phyloP scores from a whole-genome alignment of 1,140 invertebrate species.

The Papilio dardanus region DNA sequence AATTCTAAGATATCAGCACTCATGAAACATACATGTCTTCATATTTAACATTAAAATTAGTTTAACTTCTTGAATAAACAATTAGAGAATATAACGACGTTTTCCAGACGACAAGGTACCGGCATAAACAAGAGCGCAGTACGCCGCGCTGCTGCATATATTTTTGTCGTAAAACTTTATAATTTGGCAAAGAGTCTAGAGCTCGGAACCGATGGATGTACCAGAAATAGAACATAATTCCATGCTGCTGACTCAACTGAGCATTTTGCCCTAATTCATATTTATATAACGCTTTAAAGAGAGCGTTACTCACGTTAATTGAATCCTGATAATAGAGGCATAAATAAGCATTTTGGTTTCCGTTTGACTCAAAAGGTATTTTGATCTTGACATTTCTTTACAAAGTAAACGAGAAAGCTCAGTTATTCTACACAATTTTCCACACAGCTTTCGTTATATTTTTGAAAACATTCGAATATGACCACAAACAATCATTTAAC shows the following conservation, averaged over 20 bases:
- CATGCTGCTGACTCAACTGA: slow-evolving; percentile 63
- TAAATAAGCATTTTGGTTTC: slow-evolving; percentile 3
- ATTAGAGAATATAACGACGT: not conserved
- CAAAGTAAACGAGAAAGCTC: not conserved
- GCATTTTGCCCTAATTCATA: slow-evolving; percentile 55
- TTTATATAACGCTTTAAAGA: slow-evolving; percentile 45
- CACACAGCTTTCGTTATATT: no score
- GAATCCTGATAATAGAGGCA: not conserved
- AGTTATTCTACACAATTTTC: not conserved
- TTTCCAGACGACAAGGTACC: not conserved
- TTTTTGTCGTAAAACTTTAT: slow-evolving; percentile 76
- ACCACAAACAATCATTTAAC: not conserved
- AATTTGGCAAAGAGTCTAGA: slow-evolving; percentile 75
- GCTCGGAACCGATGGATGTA: slow-evolving; percentile 60
- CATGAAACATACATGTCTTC: not conserved
- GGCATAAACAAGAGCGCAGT: slow-evolving; percentile 35
- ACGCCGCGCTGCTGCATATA: slow-evolving; percentile 53
- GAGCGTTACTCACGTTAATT: slow-evolving; percentile 24
- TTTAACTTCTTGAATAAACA: not conserved
- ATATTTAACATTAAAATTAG: not conserved
- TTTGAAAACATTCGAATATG: not conserved
- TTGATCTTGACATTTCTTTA: not conserved
- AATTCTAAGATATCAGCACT: not conserved
- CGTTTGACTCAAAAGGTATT: not conserved
- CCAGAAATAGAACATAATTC: slow-evolving; percentile 72